These are phyloP conservation scores for Diploscapter pachys DNA, from an alignment of 1,140 invertebrate species.

Conservation along the genomic window DNA sequence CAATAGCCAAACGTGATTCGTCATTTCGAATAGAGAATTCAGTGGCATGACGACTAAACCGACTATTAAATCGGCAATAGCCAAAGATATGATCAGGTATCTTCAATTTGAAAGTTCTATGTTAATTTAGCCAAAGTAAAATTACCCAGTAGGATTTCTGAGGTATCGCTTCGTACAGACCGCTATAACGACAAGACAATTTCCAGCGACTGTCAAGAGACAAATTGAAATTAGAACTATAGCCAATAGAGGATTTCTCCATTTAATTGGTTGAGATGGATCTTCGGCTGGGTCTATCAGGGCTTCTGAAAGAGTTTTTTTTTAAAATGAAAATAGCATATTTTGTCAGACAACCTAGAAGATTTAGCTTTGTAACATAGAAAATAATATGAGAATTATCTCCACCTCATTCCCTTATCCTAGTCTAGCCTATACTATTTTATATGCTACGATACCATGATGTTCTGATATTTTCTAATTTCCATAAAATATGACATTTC, in stretches of 20 bases:
- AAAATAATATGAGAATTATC: too few relatives aligned
- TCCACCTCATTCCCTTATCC: too few relatives aligned
- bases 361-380: too few relatives aligned
- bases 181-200: constrained; percentile 55
- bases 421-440: too few relatives aligned
- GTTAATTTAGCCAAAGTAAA: not conserved
- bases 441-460: too few relatives aligned
- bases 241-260: constrained; percentile 23
- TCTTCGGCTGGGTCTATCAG: not conserved
- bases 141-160: constrained; percentile 52
- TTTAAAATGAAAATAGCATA: too few relatives aligned
- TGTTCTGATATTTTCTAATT: too few relatives aligned
- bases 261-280: constrained; percentile 1
- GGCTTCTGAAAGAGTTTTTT: too few relatives aligned
- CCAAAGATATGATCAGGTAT: constrained; percentile 56
- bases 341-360: too few relatives aligned
- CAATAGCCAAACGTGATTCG: constrained; percentile 53
- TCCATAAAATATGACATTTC: too few relatives aligned
- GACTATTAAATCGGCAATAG: constrained; percentile 56
- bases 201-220: constrained; percentile 51
- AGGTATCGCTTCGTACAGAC: constrained; percentile 58
- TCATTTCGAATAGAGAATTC: constrained; percentile 58
- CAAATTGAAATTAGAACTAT: constrained; percentile 38
- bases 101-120: constrained; percentile 14
- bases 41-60: constrained; percentile 58